phyloP scores from a whole-genome alignment of 2,797 vertebrate genomes.

The Apogon hyalosoma region DNA sequence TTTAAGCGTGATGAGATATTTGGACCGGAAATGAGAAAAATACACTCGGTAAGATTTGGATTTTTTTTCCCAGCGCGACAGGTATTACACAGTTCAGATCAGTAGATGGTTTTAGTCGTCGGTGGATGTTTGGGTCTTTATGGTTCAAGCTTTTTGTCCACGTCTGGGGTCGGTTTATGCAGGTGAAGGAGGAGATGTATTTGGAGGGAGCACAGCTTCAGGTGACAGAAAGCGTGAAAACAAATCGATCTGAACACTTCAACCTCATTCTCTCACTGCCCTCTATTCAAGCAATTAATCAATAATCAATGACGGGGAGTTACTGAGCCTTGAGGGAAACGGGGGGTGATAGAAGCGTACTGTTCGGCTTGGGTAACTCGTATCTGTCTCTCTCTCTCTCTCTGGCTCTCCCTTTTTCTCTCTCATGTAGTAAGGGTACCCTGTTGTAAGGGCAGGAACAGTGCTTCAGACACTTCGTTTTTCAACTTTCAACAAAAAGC shows the following conservation, averaged over 20 bases:
- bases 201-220: neutral
- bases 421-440: neutral
- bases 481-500: constrained; percentile 35
- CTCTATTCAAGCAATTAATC: constrained; percentile 28
- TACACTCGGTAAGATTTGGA: no score
- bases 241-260: constrained; percentile 25
- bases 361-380: neutral
- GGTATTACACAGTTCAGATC: no score
- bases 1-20: no score
- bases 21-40: no score
- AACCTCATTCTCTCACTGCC: constrained; percentile 25
- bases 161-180: neutral
- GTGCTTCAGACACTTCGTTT: constrained; percentile 17
- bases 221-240: constrained; percentile 25
- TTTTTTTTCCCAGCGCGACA: no score
- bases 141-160: neutral
- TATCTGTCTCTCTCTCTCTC: neutral
- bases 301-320: constrained; percentile 50
- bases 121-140: no score
- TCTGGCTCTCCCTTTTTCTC: neutral
- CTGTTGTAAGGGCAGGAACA: constrained; percentile 13
- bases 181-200: neutral
- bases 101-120: no score
- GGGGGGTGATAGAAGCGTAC: neutral
- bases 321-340: constrained; percentile 6